Evolutionary conservation across 1,140 invertebrate species (phyloP), one percentile per base, ranked within the genome.

Genomic region (Uloborus diversus): DNA sequence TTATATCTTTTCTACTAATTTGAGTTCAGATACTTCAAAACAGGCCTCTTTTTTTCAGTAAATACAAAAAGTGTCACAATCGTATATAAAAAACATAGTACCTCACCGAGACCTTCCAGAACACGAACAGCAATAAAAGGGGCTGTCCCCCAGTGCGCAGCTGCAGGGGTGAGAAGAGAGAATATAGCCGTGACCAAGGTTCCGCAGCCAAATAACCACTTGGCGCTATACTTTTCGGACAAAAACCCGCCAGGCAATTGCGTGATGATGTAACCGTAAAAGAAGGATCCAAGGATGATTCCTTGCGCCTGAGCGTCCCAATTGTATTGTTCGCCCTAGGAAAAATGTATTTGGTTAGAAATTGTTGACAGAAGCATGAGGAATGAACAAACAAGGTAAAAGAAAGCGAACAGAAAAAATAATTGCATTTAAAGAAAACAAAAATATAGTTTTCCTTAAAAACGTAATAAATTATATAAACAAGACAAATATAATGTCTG

Each of bases 231-330:
- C 33, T 91, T 85, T 86, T 94, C 94, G 0, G 93, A 91, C 53
- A 95, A 86, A 69, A 92, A 88, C 1, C 92, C 94, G 37, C 93
- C 93, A 0, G 95, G 94, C 59, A 96, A 88, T 87, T 96, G 92
- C 0, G 92, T 93, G 0, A 93, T 86, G 53, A 94, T 89, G 84
- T 95, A 96, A 7, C 94, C 94, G 91, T 92, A 94, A 85, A 95
- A 95, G 85, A 95, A 96, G 14, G 93, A 90, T 30, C 92, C 92
- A 51, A 96, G 87, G 80, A 96, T 92, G 76, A 94, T 86, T 64
- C 32, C 47, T 61, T 83, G 75, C 13, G 64, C 28, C 3, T 81
- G 20, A 28, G 76, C 23, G 35, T 83, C 79, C 82, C 82, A 83
- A 56, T 76, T 53, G 33, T 81, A 81, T 65, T 69, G 62, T 28